Conservation (phyloP, 1,140 invertebrate species). For the Apis mellifera region Amel_HAv3.1 CM009938.2:6435001-6435500, state of each 20-base stretch:
- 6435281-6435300: constrained; percentile 9
- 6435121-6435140: constrained; percentile 80
- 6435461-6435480: constrained; percentile 25
- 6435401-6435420: constrained; percentile 26
- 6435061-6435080: constrained; percentile 60
- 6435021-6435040: constrained; percentile 67
- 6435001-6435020: constrained; percentile 76
- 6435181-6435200: constrained; percentile 77
- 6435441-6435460: constrained; percentile 13
- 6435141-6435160: constrained; percentile 80
- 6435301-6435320: neutral
- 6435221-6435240: neutral
- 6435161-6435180: constrained; percentile 79
- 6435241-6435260: neutral
- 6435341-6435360: neutral
- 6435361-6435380: constrained; percentile 61
- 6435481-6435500: constrained; percentile 40
- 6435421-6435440: neutral
- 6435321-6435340: neutral
- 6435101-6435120: constrained; percentile 69
- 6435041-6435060: constrained; percentile 48
- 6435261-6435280: constrained; percentile 23
- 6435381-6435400: constrained; percentile 31
- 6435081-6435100: constrained; percentile 65
- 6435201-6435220: constrained; percentile 65